Percentiles rank a stretch among this genome's conserved stretches.
phyloP scores from a whole-genome alignment of 2,113 vertebrate genomes.

The Toxotes chatareus region DNA sequence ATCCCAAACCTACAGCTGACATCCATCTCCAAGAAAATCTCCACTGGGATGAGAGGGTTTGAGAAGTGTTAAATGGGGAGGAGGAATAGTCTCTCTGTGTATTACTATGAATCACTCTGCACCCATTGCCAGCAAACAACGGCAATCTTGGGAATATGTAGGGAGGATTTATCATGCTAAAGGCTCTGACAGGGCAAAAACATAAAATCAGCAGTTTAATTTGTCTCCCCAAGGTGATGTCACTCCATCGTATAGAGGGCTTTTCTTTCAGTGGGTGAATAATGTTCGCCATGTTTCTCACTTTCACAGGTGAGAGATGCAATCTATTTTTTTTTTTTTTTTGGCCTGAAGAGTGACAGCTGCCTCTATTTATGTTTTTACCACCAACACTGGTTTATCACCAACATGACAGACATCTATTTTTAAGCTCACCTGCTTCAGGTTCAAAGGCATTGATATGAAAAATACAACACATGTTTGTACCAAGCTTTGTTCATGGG shows the following conservation, averaged over 20 bases:
- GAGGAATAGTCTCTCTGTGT: constrained; percentile 39
- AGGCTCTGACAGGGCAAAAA: constrained; percentile 75
- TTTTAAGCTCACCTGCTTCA: constrained; percentile 20
- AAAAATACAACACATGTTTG: background rate
- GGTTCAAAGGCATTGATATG: constrained; percentile 26
- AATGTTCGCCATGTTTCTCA: constrained; percentile 65
- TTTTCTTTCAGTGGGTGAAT: constrained; percentile 69
- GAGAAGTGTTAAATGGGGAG: constrained; percentile 54
- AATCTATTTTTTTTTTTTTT: constrained; percentile 60
- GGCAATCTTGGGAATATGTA: constrained; percentile 73
- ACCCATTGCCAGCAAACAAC: constrained; percentile 79
- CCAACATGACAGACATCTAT: constrained; percentile 46
- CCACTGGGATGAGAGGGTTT: constrained; percentile 32
- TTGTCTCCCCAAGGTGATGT: constrained; percentile 80
- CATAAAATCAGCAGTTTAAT: constrained; percentile 81
- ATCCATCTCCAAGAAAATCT: constrained; percentile 38
- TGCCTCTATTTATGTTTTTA: constrained; percentile 58
- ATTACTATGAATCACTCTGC: constrained; percentile 76
- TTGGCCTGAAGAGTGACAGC: constrained; percentile 53
- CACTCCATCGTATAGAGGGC: constrained; percentile 71
- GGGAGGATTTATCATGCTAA: constrained; percentile 73
- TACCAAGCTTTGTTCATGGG: constrained; percentile 4
- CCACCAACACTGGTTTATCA: constrained; percentile 47
- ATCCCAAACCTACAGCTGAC: constrained; percentile 25
- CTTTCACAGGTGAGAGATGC: constrained; percentile 65